Evolutionary conservation across 2,797 vertebrate species (phyloP).

Genomic region (Myioborus miniatus): DNA sequence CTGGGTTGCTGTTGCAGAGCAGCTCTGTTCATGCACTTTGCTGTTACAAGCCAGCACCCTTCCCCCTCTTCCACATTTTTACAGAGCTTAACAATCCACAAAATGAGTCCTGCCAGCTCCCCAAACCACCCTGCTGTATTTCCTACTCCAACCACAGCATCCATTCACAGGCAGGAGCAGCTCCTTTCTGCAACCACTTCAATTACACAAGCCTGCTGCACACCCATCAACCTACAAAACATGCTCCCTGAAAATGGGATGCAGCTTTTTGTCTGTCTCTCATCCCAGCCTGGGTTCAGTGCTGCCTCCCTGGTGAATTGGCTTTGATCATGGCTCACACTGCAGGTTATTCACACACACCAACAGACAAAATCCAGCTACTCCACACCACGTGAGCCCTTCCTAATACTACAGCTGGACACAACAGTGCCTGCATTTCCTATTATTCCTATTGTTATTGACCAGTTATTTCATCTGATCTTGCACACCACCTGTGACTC

Average conservation of each 20-base stretch:
- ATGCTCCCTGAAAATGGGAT: not conserved
- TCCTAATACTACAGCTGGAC: not conserved
- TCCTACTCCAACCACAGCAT: not conserved
- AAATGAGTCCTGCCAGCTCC: not conserved
- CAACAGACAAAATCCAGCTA: not conserved
- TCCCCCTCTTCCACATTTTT: not conserved
- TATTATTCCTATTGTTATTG: not conserved
- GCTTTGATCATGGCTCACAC: not conserved
- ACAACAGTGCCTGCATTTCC: not conserved
- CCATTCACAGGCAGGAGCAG: not conserved
- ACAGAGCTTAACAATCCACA: not conserved
- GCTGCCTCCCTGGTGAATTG: constrained; percentile 13
- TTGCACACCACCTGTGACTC: not conserved
- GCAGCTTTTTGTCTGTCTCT: not conserved
- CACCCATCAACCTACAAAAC: not conserved
- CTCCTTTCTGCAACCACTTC: not conserved
- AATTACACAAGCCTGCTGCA: not conserved
- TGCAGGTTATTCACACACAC: not conserved
- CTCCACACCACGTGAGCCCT: not conserved
- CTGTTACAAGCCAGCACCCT: not conserved
- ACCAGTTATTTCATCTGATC: not conserved
- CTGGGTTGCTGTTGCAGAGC: not conserved
- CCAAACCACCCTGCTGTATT: not conserved
- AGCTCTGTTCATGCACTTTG: not conserved
- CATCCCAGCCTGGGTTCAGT: not conserved